phyloP scores from a whole-genome alignment of 2,888 invertebrate species.

The Aporophyla nigra region DNA sequence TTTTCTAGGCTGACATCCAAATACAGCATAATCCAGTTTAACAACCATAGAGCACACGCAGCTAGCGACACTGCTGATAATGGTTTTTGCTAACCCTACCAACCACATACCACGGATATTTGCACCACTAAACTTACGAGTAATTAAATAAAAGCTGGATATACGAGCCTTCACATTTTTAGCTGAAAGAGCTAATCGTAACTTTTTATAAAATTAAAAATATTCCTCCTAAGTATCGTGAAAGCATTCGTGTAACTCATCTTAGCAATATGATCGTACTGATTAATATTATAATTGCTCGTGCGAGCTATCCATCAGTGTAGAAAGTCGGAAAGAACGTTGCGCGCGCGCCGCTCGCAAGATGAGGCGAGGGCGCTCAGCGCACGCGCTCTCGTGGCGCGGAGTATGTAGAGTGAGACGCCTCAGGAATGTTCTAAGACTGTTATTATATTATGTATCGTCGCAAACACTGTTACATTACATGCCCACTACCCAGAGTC shows the following conservation, averaged over 20 bases:
- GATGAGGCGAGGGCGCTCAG: constrained; percentile 69
- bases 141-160: neutral
- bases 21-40: constrained; percentile 68
- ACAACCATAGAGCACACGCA: neutral
- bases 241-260: constrained; percentile 85
- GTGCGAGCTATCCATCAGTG: constrained; percentile 88
- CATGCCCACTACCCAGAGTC: constrained; percentile 35
- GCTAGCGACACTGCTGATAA: neutral
- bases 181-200: constrained; percentile 20
- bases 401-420: constrained; percentile 88
- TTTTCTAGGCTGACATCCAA: constrained; percentile 69
- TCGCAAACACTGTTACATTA: constrained; percentile 45
- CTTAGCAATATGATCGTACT: constrained; percentile 86
- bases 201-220: constrained; percentile 23
- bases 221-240: constrained; percentile 72
- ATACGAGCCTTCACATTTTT: neutral
- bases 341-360: constrained; percentile 72
- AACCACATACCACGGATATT: neutral
- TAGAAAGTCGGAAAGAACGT: constrained; percentile 90
- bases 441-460: constrained; percentile 57
- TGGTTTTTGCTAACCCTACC: constrained; percentile 21
- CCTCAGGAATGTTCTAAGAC: constrained; percentile 76
- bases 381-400: constrained; percentile 80
- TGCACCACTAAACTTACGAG: neutral
- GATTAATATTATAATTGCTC: constrained; percentile 90